Conservation (phyloP, 2,888 invertebrate genomes). For the Chironomus riparius region DNA sequence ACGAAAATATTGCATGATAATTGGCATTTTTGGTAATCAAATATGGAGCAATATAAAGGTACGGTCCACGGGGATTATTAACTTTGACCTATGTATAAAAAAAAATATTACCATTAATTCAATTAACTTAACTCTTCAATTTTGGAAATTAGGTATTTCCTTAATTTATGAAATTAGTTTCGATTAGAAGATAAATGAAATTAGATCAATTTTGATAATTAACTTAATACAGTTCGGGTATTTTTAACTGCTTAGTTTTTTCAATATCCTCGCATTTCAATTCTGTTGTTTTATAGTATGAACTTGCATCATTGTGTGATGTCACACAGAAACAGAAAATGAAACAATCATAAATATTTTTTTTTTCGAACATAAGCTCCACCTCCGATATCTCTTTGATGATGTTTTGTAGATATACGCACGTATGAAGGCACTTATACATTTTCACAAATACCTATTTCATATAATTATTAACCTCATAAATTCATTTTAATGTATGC, state of each 20-base stretch:
- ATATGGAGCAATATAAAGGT: neutral
- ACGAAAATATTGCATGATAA: neutral
- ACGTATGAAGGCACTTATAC: neutral
- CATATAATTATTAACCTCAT: neutral
- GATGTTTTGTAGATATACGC: neutral
- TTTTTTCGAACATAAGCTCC: slow-evolving; percentile 7
- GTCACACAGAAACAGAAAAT: no score
- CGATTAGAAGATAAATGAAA: no score
- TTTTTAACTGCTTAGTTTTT: neutral
- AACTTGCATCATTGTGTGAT: no score
- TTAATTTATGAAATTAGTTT: neutral
- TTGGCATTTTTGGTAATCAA: neutral
- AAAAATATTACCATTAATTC: neutral
- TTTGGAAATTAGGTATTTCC: neutral
- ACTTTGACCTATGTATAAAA: no score
- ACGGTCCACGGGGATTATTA: no score
- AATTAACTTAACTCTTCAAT: neutral
- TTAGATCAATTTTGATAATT: neutral
- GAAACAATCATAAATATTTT: no score
- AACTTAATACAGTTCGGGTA: neutral
- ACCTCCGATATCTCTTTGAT: neutral
- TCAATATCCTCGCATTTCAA: no score
- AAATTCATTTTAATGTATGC: neutral
- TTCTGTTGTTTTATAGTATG: no score
- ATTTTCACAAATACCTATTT: neutral